phyloP scores from a whole-genome alignment of 2,888 invertebrate genomes.

The Drosophila gaucha region DNA sequence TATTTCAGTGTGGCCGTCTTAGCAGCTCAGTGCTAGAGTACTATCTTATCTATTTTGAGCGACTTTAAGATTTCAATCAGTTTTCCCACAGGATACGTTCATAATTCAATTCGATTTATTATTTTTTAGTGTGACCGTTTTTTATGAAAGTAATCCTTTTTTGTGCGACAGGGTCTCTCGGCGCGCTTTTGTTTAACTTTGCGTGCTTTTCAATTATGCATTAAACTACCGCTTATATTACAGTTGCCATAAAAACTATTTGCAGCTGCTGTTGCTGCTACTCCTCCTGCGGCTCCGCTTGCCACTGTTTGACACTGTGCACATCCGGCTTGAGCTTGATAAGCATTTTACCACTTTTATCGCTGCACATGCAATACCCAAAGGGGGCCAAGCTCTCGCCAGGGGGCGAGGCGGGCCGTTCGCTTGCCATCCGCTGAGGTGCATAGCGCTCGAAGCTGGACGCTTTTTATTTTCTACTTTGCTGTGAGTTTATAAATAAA shows the following conservation, averaged over 20 bases:
- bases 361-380: constrained; percentile 56
- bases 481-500: constrained; percentile 75
- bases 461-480: constrained; percentile 63
- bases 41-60: too few relatives aligned
- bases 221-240: constrained; percentile 70
- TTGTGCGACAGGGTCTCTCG: constrained; percentile 1
- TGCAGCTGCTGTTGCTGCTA: constrained; percentile 38
- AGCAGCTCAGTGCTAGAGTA: too few relatives aligned
- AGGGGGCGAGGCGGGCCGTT: not conserved
- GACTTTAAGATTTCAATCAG: too few relatives aligned
- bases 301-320: constrained; percentile 72
- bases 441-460: constrained; percentile 38
- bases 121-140: constrained; percentile 5
- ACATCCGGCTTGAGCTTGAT: constrained; percentile 76
- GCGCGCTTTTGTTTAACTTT: constrained; percentile 64
- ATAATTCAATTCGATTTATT: not conserved
- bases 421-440: constrained; percentile 35
- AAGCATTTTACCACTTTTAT: constrained; percentile 78
- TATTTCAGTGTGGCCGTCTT: not conserved
- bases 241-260: constrained; percentile 57
- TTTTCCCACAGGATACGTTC: too few relatives aligned
- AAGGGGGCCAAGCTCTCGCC: not conserved
- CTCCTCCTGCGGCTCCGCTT: constrained; percentile 8
- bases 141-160: too few relatives aligned
- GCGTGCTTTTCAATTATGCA: constrained; percentile 80